Percentiles rank a stretch among this genome's conserved stretches.
Evolutionary conservation across 1,140 invertebrate species (phyloP).

Genomic region (Nylanderia fulva): DNA sequence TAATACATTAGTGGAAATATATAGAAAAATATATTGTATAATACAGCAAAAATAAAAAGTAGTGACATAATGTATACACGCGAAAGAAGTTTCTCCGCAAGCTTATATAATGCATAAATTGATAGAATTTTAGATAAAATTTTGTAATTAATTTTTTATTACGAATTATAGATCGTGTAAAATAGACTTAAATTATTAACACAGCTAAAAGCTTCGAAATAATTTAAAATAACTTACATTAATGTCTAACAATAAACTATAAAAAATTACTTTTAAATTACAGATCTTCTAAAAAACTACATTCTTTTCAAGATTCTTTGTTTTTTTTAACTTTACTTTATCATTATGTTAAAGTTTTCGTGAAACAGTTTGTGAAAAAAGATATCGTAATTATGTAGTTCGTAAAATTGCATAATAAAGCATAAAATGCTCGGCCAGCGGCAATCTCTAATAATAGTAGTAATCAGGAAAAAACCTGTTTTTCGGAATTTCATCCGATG

Average conservation of each 20-base stretch:
- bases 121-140: background rate
- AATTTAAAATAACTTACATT: background rate
- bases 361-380: background rate
- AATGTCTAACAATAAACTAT: slow-evolving; percentile 8
- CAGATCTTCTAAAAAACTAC: background rate
- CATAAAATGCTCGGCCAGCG: background rate
- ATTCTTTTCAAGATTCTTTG: background rate
- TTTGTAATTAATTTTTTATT: background rate
- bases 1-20: background rate
- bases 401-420: background rate
- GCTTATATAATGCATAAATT: background rate
- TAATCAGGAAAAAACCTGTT: background rate
- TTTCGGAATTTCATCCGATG: background rate
- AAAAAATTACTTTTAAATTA: background rate
- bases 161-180: background rate
- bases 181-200: background rate
- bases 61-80: background rate
- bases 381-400: background rate
- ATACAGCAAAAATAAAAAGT: background rate
- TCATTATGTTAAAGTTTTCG: background rate
- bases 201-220: background rate
- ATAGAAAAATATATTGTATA: background rate
- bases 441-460: slow-evolving; percentile 6
- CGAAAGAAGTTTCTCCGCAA: background rate
- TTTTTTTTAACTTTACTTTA: background rate